Evolutionary conservation across 2,113 vertebrate genomes (phyloP).

Genomic region (Pan troglodytes): NHGRI_mPanTro3-v2.1_pri NC_072416.2:7510501-7511000

Average conservation of each 20-base stretch:
- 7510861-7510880: conserved; percentile 41
- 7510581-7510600: conserved; percentile 56
- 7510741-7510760: background rate
- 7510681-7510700: background rate
- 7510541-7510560: conserved; percentile 43
- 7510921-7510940: background rate
- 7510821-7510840: background rate
- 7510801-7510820: background rate
- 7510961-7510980: background rate
- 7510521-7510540: conserved; percentile 58
- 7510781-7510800: background rate
- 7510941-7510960: conserved; percentile 45
- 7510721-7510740: background rate
- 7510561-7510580: conserved; percentile 52
- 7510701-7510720: background rate
- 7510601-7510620: conserved; percentile 52
- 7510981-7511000: background rate
- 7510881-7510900: conserved; percentile 42
- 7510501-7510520: conserved; percentile 43
- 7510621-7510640: background rate
- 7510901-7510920: conserved; percentile 28
- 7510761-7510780: background rate
- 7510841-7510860: background rate
- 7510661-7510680: background rate
- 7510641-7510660: background rate